phyloP scores from a whole-genome alignment of 53 echinoderm and acorn worm genomes.

The Mesocentrotus franciscanus region DNA sequence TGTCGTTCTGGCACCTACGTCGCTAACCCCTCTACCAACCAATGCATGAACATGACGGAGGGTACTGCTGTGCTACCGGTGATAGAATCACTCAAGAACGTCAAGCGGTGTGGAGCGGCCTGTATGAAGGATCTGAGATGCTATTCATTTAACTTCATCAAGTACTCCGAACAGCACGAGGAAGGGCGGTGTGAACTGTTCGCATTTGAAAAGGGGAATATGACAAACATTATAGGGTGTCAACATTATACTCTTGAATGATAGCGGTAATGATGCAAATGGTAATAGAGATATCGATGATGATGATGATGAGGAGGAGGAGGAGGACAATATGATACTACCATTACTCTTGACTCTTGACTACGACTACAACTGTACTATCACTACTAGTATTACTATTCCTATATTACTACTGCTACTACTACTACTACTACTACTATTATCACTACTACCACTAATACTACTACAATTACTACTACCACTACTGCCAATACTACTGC shows the following conservation, averaged over 20 bases:
- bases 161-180: background rate
- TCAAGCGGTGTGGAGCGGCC: background rate
- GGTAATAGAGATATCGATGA: too few species aligned
- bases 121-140: background rate
- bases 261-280: background rate
- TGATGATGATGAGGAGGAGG: too few species aligned
- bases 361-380: too few species aligned
- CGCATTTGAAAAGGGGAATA: background rate
- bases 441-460: too few species aligned
- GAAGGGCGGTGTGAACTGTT: slow-evolving; percentile 21
- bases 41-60: background rate
- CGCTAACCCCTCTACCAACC: background rate
- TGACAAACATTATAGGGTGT: background rate
- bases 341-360: too few species aligned
- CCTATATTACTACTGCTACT: accelerated
- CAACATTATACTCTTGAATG: background rate
- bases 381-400: too few species aligned
- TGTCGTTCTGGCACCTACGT: background rate
- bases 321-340: too few species aligned
- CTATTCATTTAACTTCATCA: background rate
- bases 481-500: too few species aligned
- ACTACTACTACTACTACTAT: too few species aligned
- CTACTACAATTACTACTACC: too few species aligned
- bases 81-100: background rate
- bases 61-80: background rate